Percentiles rank a stretch among this genome's conserved stretches.
Evolutionary conservation across 1,140 invertebrate species (phyloP).

Genomic region (Saccostrea echinata): DNA sequence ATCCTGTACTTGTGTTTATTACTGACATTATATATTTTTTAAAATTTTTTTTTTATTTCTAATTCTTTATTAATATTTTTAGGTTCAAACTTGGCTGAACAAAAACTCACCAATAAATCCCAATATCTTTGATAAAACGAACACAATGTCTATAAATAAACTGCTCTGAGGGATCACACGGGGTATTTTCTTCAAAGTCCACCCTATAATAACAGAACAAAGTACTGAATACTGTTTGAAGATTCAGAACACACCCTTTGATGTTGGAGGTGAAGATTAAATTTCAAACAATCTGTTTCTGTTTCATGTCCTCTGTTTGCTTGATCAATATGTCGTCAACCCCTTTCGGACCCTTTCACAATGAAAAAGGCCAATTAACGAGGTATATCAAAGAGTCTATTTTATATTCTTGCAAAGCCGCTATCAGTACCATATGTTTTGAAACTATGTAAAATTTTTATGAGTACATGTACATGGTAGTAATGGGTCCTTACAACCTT

Average conservation of each 20-base stretch:
- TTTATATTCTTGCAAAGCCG: not conserved
- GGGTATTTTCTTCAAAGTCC: not conserved
- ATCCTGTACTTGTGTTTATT: too few species aligned
- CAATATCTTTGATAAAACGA: not conserved
- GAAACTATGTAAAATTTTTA: too few species aligned
- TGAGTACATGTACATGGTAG: too few species aligned
- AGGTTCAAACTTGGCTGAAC: too few species aligned
- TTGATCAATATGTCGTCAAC: not conserved
- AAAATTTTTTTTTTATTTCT: too few species aligned
- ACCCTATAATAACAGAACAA: not conserved
- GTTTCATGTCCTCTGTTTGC: not conserved
- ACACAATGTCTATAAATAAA: not conserved
- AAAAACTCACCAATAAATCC: too few species aligned
- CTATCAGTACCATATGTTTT: not conserved
- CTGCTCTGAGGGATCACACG: not conserved
- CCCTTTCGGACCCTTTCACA: not conserved
- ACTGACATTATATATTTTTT: too few species aligned
- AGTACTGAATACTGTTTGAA: not conserved
- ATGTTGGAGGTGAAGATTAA: not conserved
- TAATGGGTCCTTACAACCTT: too few species aligned
- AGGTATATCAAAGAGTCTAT: not conserved
- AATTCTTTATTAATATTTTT: too few species aligned
- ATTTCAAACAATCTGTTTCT: constrained; percentile 9
- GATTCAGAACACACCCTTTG: not conserved
- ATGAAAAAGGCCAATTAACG: not conserved